phyloP scores from a whole-genome alignment of 1,140 invertebrate species.

The Drosophila erecta region DNA sequence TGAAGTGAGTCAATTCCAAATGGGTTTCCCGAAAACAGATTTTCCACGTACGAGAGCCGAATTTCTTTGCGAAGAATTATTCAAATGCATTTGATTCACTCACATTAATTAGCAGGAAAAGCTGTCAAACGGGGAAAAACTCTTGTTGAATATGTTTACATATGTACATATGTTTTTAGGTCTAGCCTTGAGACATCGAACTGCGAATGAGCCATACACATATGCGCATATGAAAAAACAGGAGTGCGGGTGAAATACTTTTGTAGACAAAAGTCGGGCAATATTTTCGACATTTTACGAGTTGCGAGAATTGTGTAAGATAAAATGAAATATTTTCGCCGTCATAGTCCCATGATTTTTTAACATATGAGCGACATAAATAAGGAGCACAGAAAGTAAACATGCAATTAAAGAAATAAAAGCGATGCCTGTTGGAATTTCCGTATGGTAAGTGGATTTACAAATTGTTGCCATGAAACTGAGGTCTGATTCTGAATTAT shows the following conservation, averaged over 20 bases:
- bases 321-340: conserved; percentile 50
- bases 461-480: background rate
- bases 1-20: conserved; percentile 42
- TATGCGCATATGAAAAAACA: conserved; percentile 16
- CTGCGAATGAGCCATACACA: conserved; percentile 40
- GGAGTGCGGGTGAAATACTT: conserved; percentile 22
- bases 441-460: conserved; percentile 1
- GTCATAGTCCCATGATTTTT: conserved; percentile 44
- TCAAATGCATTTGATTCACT: conserved; percentile 31
- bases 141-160: conserved; percentile 34
- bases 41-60: conserved; percentile 14
- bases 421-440: conserved; percentile 3
- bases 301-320: conserved; percentile 63
- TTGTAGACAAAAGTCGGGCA: conserved; percentile 50
- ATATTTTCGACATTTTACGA: conserved; percentile 70
- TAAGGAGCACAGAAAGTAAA: background rate
- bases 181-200: conserved; percentile 66
- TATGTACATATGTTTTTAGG: conserved; percentile 50
- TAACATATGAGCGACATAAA: conserved; percentile 28
- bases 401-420: conserved; percentile 5
- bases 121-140: conserved; percentile 15
- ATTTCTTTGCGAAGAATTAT: conserved; percentile 21
- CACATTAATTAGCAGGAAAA: conserved; percentile 40
- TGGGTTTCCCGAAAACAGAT: conserved; percentile 42
- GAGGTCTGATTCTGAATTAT: background rate